phyloP scores from a whole-genome alignment of 1,140 invertebrate species.

The Heliconius hermathena region DNA sequence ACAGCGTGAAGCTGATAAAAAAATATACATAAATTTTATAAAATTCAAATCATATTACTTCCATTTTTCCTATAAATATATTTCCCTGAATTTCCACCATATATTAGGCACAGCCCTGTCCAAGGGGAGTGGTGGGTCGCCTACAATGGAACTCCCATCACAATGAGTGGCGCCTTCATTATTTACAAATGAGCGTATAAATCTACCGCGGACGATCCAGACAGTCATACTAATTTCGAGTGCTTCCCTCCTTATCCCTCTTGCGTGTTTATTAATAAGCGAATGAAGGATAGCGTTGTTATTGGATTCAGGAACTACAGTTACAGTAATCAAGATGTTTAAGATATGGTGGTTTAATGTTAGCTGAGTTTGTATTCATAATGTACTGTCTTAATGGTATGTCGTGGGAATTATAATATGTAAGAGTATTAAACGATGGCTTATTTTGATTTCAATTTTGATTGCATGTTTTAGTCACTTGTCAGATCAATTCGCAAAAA shows the following conservation, averaged over 20 bases:
- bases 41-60: slow-evolving; percentile 1
- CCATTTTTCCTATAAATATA: neutral
- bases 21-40: neutral
- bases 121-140: slow-evolving; percentile 55
- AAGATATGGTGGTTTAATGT: slow-evolving; percentile 26
- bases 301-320: slow-evolving; percentile 30
- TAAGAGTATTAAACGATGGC: too few species aligned
- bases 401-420: neutral
- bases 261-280: neutral
- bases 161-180: slow-evolving; percentile 74
- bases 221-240: slow-evolving; percentile 52
- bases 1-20: too few species aligned
- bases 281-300: slow-evolving; percentile 7
- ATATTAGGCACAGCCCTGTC: slow-evolving; percentile 38
- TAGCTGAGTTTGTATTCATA: slow-evolving; percentile 25
- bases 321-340: slow-evolving; percentile 33
- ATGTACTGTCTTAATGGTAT: neutral
- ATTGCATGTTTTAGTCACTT: too few species aligned
- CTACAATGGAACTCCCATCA: slow-evolving; percentile 66
- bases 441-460: too few species aligned
- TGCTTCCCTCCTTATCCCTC: slow-evolving; percentile 40
- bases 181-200: slow-evolving; percentile 75
- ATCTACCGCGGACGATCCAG: slow-evolving; percentile 61
- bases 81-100: neutral
- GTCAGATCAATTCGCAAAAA: too few species aligned